Evolutionary conservation across 1,140 invertebrate genomes (phyloP).

Genomic region (Drosophila suzukii): DNA sequence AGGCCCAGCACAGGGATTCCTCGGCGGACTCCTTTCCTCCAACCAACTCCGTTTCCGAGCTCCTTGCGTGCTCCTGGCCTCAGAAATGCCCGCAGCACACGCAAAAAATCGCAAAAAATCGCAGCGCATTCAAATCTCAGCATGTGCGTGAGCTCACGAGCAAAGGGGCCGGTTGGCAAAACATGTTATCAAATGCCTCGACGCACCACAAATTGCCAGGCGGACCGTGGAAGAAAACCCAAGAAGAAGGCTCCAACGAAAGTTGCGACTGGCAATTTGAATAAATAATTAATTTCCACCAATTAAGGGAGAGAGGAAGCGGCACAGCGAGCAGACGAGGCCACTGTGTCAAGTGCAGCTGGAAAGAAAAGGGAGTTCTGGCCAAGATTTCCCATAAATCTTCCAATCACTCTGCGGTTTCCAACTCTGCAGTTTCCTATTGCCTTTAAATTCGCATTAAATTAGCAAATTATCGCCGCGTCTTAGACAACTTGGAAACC

Average conservation of each 20-base stretch:
- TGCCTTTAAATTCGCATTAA: constrained; percentile 37
- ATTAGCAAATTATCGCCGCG: constrained; percentile 51
- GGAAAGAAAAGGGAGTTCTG: constrained; percentile 7
- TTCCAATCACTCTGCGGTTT: constrained; percentile 10
- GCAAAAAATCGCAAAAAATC: constrained; percentile 83
- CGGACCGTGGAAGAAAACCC: neutral
- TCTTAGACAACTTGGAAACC: neutral
- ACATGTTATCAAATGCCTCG: constrained; percentile 73
- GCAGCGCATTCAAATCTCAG: constrained; percentile 75
- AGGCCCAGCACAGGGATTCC: constrained; percentile 27
- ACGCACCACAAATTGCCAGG: constrained; percentile 55
- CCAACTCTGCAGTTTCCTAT: constrained; percentile 6
- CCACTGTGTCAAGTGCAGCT: constrained; percentile 39
- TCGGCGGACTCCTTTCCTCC: neutral
- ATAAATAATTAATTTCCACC: constrained; percentile 83
- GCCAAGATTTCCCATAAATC: constrained; percentile 5
- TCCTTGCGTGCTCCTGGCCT: constrained; percentile 60
- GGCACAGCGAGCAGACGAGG: constrained; percentile 22
- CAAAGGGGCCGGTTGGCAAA: constrained; percentile 5
- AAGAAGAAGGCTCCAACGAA: constrained; percentile 24
- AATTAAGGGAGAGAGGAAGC: constrained; percentile 64
- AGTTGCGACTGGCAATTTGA: constrained; percentile 74
- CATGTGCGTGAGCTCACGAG: constrained; percentile 64
- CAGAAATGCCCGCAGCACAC: constrained; percentile 71
- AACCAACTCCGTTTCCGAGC: neutral